These are phyloP conservation scores for Eilema caniola DNA, from an alignment of 2,888 invertebrate genomes.

Conservation along the genomic window DNA sequence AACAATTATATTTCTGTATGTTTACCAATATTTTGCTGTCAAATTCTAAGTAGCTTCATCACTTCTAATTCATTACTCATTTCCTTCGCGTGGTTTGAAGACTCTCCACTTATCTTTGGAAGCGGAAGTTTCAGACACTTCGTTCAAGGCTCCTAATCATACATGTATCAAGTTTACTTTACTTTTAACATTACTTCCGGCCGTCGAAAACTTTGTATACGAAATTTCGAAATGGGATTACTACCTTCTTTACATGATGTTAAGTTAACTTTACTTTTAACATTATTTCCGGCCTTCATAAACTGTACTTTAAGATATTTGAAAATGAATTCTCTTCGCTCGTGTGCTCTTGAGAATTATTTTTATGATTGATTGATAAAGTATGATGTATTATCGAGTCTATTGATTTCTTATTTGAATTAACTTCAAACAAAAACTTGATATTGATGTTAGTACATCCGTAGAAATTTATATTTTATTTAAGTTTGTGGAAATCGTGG, in stretches of 20 bases:
- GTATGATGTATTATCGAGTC: background rate
- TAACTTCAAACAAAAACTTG: background rate
- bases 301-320: slow-evolving; percentile 43
- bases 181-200: slow-evolving; percentile 47
- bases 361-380: background rate
- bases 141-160: slow-evolving; percentile 41
- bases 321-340: slow-evolving; percentile 28
- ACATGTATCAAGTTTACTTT: slow-evolving; percentile 44
- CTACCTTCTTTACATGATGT: slow-evolving; percentile 38
- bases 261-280: slow-evolving; percentile 49
- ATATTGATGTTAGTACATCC: background rate
- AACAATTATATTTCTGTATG: background rate
- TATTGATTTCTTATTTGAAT: background rate
- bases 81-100: slow-evolving; percentile 24
- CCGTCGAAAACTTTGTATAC: slow-evolving; percentile 39
- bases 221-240: slow-evolving; percentile 46
- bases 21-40: slow-evolving; percentile 6
- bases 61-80: slow-evolving; percentile 27
- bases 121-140: slow-evolving; percentile 42
- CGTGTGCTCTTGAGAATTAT: slow-evolving; percentile 6
- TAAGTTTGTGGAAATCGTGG: no score
- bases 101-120: slow-evolving; percentile 45
- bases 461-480: background rate
- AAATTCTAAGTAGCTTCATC: slow-evolving; percentile 16
- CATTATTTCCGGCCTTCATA: slow-evolving; percentile 31